These are phyloP conservation scores for Hirundo rustica DNA, from an alignment of 2,797 vertebrate genomes.

Conservation along the genomic window DNA sequence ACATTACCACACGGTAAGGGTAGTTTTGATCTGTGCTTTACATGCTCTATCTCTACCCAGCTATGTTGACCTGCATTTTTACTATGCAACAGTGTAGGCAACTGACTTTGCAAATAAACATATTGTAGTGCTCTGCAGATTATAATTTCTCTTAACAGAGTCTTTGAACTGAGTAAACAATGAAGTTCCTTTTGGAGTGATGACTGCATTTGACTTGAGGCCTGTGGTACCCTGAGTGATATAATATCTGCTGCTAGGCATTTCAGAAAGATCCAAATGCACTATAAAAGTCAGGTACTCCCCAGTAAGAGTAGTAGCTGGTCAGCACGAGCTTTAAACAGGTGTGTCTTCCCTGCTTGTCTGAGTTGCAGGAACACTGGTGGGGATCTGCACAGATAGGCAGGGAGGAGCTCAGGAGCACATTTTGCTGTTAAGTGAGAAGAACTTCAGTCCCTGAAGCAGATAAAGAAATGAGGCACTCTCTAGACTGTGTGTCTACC, in stretches of 20 bases:
- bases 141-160: background rate
- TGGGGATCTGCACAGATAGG: background rate
- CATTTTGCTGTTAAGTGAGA: background rate
- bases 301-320: background rate
- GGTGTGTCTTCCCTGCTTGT: background rate
- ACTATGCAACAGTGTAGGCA: background rate
- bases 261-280: background rate
- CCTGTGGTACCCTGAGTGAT: background rate
- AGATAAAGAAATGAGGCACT: background rate
- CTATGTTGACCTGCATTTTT: background rate
- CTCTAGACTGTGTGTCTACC: background rate
- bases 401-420: rapidly evolving
- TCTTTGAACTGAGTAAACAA: background rate
- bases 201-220: background rate
- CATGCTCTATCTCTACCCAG: background rate
- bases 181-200: background rate
- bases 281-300: background rate
- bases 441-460: background rate
- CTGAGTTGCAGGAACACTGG: background rate
- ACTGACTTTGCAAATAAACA: background rate
- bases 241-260: background rate
- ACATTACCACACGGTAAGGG: background rate
- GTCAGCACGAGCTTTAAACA: background rate
- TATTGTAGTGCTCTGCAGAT: background rate
- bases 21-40: background rate